Percentiles rank a stretch among this genome's conserved stretches.
Conservation (phyloP, 2,113 vertebrate genomes). For the Gorsachius goisagi region DNA sequence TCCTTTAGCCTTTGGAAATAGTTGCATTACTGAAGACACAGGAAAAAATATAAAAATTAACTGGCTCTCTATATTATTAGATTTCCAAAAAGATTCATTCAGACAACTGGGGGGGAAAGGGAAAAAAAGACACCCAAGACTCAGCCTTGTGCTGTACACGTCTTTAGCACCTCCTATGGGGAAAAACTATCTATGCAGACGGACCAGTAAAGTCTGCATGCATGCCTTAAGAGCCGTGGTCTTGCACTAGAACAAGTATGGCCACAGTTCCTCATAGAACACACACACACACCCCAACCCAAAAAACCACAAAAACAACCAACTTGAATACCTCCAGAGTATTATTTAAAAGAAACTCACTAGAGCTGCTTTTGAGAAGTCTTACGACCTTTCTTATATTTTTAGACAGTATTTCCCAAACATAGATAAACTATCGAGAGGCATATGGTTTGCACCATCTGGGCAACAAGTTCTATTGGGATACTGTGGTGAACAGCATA, state of each 20-base stretch:
- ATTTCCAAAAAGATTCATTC: background rate
- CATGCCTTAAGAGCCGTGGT: background rate
- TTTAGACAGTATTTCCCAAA: slow-evolving; percentile 51
- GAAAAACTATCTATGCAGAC: background rate
- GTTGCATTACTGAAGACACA: background rate
- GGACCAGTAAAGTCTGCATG: background rate
- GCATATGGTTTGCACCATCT: slow-evolving; percentile 67
- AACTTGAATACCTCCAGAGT: background rate
- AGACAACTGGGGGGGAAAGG: background rate
- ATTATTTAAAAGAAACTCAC: background rate
- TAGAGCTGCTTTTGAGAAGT: background rate
- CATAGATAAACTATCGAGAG: slow-evolving; percentile 43
- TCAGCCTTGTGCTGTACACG: background rate
- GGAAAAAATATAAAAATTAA: background rate
- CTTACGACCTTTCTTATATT: slow-evolving; percentile 19
- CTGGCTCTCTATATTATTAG: background rate
- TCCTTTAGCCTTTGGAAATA: slow-evolving; percentile 1
- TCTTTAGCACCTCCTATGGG: background rate
- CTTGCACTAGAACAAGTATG: background rate
- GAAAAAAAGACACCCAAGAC: background rate
- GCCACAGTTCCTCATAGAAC: background rate
- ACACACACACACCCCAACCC: too few species aligned
- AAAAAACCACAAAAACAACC: too few species aligned
- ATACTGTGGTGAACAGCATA: slow-evolving; percentile 59
- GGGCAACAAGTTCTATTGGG: slow-evolving; percentile 56